Base-by-base conservation (phyloP, 1,140 invertebrate genomes). In the Steinernema feltiae region DNA sequence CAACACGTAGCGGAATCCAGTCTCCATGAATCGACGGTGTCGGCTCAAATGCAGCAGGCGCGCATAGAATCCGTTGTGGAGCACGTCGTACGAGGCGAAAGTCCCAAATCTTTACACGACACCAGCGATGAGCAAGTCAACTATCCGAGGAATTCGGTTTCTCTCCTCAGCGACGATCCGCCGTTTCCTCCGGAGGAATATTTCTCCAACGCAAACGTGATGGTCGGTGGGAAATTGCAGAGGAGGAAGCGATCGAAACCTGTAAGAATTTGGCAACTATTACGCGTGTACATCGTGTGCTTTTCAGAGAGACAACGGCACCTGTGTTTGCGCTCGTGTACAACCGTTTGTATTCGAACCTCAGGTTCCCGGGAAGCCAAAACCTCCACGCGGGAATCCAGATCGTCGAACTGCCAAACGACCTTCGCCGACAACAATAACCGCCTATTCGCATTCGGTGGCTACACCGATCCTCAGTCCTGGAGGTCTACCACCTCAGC, bases 171-270 rank as follows among this genome's bases (percentile, higher is more conserved):
- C 53, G 53, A 63, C 53, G 53, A 63, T 21, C 53, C 53, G 12
- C 53, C 53, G 53, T 63, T 63, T 21, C 53, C 53, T 15, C 53
- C 53, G 3, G 53, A 63, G 24, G 53, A 63, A 27, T 63, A 63
- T 21, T 27, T 63, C 12, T 63, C 53, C 7, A 63, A 27, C 24
- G 53, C 53, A 21, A 63, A 27, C 53, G 3, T 71, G 29, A 3
- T 15, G 3, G 70, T 32, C 21, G 70, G 35, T 31, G 76, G 17
- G 21, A 71, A 21, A 74, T 46, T 2, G 73, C 81, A 24, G 80
- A 81, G 53, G 53, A 63, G 53, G 24, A 63, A 31, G 18, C 2
- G 29, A 24, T 31, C 21, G 15, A 30, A 73, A 29, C 53, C 53
- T 7, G 53, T 63, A 63, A 63, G 53, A n/a, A n/a, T n/a, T n/a